Base-by-base conservation (phyloP, 2,888 invertebrate species). In the Agrotis ipsilon region DNA sequence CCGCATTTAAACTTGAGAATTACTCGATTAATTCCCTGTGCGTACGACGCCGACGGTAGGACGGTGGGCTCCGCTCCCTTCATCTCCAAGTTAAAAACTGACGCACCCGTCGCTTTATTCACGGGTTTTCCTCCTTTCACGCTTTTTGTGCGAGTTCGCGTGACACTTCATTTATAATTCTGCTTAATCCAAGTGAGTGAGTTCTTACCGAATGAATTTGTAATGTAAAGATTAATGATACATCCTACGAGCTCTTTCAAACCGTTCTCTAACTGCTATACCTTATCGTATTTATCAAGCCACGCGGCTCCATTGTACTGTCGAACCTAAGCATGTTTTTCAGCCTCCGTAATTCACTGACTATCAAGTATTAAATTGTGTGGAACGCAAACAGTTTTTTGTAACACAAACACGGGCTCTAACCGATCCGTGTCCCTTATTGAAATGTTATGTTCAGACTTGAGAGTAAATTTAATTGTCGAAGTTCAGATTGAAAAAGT, bases 141-240 rank as follows among this genome's bases (percentile, higher is more conserved):
- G 90, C 92, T 95, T 95, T 96, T 96, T 96, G 92, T 89, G 85
- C 86, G 88, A 89, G 87, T 91, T 92, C 90, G 85, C 85, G 93
- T 94, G 94, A 94, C 95, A 96, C 93, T 92, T 94, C 95, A 96
- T 96, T 95, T 95, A 95, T 95, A 95, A 95, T 95, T 94, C 94
- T 89, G 92, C 94, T 93, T 95, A 96, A 94, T 94, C 93, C 94
- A 88, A 94, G 93, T 92, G 94, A 94, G 94, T 94, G 94, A 95
- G 94, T 94, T 94, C 94, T 93, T 95, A 93, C 94, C 90, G 92
- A 94, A 94, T 94, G 95, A 96, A 96, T 94, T 94, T 94, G 93
- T 96, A 93, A 95, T 95, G 94, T 93, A 90, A 94, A 94, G 95
- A 95, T 96, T 95, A 94, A 96, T 94, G 94, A 92, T 92, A 90